These are phyloP conservation scores for Dorcus hopei DNA, from an alignment of 2,888 invertebrate genomes.

Conservation along the genomic window DNA sequence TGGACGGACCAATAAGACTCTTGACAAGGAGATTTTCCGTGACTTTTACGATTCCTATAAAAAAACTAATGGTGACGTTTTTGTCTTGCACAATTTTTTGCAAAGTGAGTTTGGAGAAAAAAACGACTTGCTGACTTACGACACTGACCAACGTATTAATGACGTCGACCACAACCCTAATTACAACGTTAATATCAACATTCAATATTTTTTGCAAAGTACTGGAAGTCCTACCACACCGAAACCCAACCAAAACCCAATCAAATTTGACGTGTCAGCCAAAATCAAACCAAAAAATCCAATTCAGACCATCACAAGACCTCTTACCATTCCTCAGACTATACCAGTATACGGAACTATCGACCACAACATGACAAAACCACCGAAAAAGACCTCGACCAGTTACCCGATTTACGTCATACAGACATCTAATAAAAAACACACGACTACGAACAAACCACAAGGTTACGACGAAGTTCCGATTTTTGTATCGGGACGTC, in stretches of 20 bases:
- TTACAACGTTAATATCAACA: constrained; percentile 32
- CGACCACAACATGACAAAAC: neutral
- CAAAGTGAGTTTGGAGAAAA: neutral
- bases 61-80: neutral
- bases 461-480: constrained; percentile 9
- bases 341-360: neutral
- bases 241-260: neutral
- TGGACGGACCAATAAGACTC: no score
- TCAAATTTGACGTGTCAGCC: neutral
- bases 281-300: neutral
- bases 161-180: constrained; percentile 7
- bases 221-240: neutral
- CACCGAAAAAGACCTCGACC: constrained; percentile 2
- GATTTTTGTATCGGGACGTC: constrained; percentile 1
- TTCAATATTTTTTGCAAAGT: constrained; percentile 24
- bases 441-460: constrained; percentile 10
- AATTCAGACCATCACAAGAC: neutral
- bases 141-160: neutral
- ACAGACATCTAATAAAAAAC: neutral
- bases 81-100: neutral
- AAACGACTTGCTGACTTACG: neutral
- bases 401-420: constrained; percentile 13
- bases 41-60: no score
- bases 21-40: no score
- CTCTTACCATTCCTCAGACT: neutral